phyloP scores from a whole-genome alignment of 2,797 vertebrate genomes.

The Paratrypauchen microcephalus region DNA sequence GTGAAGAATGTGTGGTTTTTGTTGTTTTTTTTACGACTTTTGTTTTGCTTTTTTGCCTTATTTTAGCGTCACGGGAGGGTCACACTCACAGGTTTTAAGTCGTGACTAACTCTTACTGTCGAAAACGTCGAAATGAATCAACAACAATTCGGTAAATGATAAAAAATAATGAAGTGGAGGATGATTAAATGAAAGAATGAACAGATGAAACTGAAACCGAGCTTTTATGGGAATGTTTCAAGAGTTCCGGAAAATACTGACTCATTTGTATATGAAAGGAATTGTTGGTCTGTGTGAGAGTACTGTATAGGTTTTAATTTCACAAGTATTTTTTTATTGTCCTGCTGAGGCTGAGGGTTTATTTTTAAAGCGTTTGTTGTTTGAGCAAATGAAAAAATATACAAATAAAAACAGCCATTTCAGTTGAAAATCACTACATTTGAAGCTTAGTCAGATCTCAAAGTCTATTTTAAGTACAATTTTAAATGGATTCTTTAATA shows the following conservation, averaged over 20 bases:
- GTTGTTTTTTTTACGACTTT: not conserved
- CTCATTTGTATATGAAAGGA: not conserved
- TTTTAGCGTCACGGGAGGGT: not conserved
- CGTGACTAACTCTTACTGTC: not conserved
- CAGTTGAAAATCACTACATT: too few species aligned
- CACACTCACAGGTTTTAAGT: not conserved
- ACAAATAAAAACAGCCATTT: too few species aligned
- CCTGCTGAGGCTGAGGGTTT: too few species aligned
- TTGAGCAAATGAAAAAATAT: too few species aligned
- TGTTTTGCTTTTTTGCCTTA: not conserved
- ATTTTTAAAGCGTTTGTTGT: too few species aligned
- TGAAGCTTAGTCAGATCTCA: too few species aligned
- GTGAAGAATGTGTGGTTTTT: not conserved
- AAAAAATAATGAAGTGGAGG: conserved; percentile 5
- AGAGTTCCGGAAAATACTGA: not conserved
- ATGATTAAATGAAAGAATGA: not conserved
- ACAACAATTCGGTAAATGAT: not conserved
- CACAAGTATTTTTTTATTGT: too few species aligned
- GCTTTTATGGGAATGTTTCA: not conserved
- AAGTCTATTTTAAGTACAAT: too few species aligned
- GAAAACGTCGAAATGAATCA: not conserved
- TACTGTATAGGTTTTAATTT: too few species aligned
- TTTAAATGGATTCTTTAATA: too few species aligned
- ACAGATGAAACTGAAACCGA: not conserved
- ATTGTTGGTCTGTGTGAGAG: too few species aligned